These are phyloP conservation scores for Mesochorus sp. DNA, from an alignment of 2,888 invertebrate species.

Conservation along the genomic window DNA sequence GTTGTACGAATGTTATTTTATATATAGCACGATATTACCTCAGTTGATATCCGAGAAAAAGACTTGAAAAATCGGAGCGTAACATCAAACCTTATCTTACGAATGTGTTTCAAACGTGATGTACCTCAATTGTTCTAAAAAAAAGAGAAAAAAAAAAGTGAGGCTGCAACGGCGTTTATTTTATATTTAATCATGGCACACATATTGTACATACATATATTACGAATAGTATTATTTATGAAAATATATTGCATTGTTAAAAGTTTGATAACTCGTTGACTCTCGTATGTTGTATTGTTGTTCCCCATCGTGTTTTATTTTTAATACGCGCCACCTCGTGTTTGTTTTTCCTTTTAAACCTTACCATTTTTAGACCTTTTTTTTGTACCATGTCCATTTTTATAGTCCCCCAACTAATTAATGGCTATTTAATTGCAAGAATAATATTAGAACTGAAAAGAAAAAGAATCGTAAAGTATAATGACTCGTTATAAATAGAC, in stretches of 20 bases:
- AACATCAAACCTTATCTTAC: conserved; percentile 57
- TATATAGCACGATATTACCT: conserved; percentile 8
- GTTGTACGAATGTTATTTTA: background rate
- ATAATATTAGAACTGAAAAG: too few relatives aligned
- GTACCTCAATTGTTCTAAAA: conserved; percentile 45
- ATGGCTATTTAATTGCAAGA: too few relatives aligned
- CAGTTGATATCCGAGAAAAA: conserved; percentile 47
- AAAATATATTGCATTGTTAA: conserved; percentile 68
- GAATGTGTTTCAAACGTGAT: conserved; percentile 59
- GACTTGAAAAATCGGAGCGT: conserved; percentile 57
- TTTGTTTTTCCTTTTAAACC: too few relatives aligned
- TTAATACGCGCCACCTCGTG: too few relatives aligned
- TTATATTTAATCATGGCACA: conserved; percentile 62
- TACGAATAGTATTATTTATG: conserved; percentile 62
- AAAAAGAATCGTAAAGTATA: too few relatives aligned
- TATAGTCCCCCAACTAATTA: too few relatives aligned
- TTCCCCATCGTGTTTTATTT: too few relatives aligned
- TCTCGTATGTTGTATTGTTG: background rate
- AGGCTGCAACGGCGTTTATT: conserved; percentile 43
- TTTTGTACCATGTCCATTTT: too few relatives aligned
- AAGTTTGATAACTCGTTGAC: conserved; percentile 59
- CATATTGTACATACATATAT: conserved; percentile 67
- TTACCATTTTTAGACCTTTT: too few relatives aligned
- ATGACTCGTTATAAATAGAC: too few relatives aligned
- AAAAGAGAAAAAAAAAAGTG: background rate